phyloP scores from a whole-genome alignment of 2,113 vertebrate genomes.

The Tychaedon coryphoeus region DNA sequence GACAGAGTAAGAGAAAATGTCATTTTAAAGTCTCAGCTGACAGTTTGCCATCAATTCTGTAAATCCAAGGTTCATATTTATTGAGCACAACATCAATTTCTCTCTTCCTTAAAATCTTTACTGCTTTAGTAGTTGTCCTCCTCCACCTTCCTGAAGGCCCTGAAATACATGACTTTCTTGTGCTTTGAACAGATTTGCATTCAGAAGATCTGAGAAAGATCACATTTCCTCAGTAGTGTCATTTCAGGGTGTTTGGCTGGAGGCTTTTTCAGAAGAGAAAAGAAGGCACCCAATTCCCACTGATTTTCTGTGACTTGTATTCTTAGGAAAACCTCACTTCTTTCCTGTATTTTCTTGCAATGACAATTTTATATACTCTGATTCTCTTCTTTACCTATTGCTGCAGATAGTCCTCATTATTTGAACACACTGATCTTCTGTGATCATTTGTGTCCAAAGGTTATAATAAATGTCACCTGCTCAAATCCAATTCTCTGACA shows the following conservation, averaged over 20 bases:
- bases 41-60: accelerated
- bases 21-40: not conserved
- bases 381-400: not conserved
- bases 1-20: not conserved
- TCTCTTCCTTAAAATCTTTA: not conserved
- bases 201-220: not conserved
- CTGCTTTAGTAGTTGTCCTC: not conserved
- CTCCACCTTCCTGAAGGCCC: not conserved
- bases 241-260: not conserved
- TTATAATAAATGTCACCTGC: conserved; percentile 52
- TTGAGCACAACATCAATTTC: not conserved
- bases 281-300: not conserved
- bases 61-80: not conserved
- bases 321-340: not conserved
- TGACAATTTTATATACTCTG: not conserved
- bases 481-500: not conserved
- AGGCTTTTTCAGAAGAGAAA: not conserved
- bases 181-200: not conserved
- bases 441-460: not conserved
- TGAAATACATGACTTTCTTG: not conserved
- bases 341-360: conserved; percentile 24
- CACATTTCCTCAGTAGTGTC: not conserved
- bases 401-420: not conserved
- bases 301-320: not conserved
- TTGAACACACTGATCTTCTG: not conserved